These are phyloP conservation scores for Carpatolechia fugitivella DNA, from an alignment of 2,888 invertebrate species.

Conservation along the genomic window DNA sequence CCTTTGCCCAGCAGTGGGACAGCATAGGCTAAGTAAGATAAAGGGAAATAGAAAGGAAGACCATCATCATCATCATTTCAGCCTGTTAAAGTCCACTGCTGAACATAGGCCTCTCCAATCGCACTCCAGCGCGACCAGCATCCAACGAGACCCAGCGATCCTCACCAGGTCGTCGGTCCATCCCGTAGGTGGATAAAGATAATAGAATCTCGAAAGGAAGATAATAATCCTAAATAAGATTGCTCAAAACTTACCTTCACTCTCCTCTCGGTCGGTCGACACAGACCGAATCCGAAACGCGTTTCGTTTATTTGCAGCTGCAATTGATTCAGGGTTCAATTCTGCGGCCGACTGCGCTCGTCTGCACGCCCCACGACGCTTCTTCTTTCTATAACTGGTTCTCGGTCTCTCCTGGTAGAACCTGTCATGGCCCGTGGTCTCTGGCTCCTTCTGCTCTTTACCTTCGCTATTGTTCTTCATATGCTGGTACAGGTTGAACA, in stretches of 20 bases:
- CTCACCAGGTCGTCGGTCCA: no score
- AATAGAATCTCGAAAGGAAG: no score
- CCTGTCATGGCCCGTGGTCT: slow-evolving; percentile 86
- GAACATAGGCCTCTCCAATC: no score
- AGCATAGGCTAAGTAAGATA: no score
- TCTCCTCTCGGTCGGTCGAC: slow-evolving; percentile 81
- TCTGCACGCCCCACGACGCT: slow-evolving; percentile 79
- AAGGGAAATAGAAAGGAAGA: no score
- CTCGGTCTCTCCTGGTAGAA: slow-evolving; percentile 85
- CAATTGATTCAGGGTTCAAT: slow-evolving; percentile 80
- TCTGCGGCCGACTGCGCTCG: slow-evolving; percentile 85
- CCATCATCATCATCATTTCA: no score
- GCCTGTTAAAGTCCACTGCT: no score
- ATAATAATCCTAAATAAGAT: no score
- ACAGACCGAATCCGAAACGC: slow-evolving; percentile 81
- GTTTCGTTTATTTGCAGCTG: slow-evolving; percentile 82
- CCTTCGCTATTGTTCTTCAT: slow-evolving; percentile 81
- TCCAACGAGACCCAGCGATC: no score
- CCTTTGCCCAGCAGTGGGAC: no score
- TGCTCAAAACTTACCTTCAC: slow-evolving; percentile 75
- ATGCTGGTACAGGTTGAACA: slow-evolving; percentile 89
- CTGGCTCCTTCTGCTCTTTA: slow-evolving; percentile 74
- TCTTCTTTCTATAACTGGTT: slow-evolving; percentile 73
- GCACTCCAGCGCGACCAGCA: no score
- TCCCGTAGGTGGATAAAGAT: no score